Base-by-base conservation (phyloP, 2,888 invertebrate species). In the Gibbula magus region DNA sequence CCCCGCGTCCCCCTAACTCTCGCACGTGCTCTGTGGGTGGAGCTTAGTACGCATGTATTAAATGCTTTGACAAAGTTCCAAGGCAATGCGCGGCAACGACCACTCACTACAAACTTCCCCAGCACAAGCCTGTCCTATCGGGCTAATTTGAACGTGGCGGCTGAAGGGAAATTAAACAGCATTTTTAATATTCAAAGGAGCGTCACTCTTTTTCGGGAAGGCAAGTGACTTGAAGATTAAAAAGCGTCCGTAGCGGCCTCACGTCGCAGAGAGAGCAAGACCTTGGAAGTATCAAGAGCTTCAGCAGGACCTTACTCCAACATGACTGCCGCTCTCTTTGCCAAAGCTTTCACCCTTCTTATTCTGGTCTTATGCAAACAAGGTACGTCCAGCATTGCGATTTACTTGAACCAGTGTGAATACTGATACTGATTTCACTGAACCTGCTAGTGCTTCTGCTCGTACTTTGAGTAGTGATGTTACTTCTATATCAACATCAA, bases 261-360 rank as follows among this genome's bases (percentile, higher is more conserved):
- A 25, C 61, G 61, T 61, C 61, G 61, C 61, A 61, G 61, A 61
- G 61, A 61, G 61, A 61, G 61, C 29, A 25, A 29, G 29, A 29
- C 10, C 61, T 10, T 16, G 61, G 16, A 61, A 16, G n/a, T 13
- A 61, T 25, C 25, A 16, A 61, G 25, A 61, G 13, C 61, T 29
- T 2, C 61, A 4, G 25, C 61, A 18, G 61, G 61, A 61, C 25
- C 61, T 61, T 61, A 56, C 56, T 56, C 22, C 25, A 61, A 25
- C 61, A 61, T 61, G 61, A 61, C 25, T 29, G 61, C 61, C 29
- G 61, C 61, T 61, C 61, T 61, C 61, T 61, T 61, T 61, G 61
- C 61, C 61, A 61, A 61, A 61, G 61, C 61, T 61, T 25, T 61
- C 18, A 61, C 61, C 13, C 29, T 61, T 22, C 61, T 61, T 29